phyloP scores from a whole-genome alignment of 2,888 invertebrate species.

The Willowsia nigromaculata region DNA sequence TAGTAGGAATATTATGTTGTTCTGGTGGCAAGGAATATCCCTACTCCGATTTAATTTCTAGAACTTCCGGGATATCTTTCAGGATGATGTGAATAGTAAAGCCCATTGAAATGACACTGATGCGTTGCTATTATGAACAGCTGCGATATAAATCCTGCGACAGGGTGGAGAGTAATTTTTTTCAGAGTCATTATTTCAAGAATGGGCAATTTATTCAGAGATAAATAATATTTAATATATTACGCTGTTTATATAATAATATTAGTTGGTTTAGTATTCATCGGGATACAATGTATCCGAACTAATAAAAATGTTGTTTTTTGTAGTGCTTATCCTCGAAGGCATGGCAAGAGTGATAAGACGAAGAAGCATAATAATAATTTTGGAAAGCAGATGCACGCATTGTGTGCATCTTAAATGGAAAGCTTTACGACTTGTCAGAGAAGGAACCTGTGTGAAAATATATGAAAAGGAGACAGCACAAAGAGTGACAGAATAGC shows the following conservation, averaged over 20 bases:
- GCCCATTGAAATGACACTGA: neutral
- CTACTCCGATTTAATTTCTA: constrained; percentile 1
- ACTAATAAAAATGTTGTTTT: too few relatives aligned
- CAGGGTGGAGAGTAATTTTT: neutral
- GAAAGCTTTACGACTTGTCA: constrained; percentile 28
- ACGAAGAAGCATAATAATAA: neutral
- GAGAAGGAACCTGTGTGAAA: constrained; percentile 25
- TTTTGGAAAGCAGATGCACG: constrained; percentile 19
- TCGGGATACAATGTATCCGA: too few relatives aligned
- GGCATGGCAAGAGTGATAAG: neutral
- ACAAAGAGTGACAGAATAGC: constrained; percentile 62
- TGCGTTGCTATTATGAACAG: constrained; percentile 6
- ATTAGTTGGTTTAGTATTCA: neutral
- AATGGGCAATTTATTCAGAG: constrained; percentile 26
- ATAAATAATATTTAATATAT: constrained; percentile 21
- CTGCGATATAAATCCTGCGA: constrained; percentile 5
- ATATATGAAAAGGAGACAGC: constrained; percentile 49
- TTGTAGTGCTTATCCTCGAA: too few relatives aligned
- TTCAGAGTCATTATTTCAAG: constrained; percentile 52
- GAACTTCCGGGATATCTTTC: constrained; percentile 20
- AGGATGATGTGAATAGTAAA: neutral
- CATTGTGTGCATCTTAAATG: constrained; percentile 29
- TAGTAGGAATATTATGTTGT: too few relatives aligned
- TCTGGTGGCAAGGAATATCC: neutral
- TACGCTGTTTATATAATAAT: neutral